Conservation (phyloP, 53 echinoderm and acorn worm species). For the Echinometra lucunter region DNA sequence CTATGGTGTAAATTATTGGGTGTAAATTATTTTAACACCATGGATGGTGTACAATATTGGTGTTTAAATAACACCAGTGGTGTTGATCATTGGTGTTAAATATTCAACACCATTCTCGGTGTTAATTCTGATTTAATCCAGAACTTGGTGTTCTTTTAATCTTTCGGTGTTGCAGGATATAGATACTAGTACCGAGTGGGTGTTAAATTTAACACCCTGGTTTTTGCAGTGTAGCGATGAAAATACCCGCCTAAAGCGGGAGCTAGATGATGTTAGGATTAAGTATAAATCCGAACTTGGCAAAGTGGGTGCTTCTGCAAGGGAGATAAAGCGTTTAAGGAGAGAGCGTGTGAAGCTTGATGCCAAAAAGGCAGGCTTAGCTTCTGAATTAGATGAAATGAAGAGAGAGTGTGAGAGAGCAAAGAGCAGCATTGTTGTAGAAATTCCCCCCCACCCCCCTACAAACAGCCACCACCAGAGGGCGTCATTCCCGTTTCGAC, state of each 20-base stretch:
- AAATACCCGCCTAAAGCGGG: too few species aligned
- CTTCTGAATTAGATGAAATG: neutral
- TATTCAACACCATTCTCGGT: constrained; percentile 22
- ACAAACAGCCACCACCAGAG: too few species aligned
- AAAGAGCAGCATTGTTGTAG: neutral
- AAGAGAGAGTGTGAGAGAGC: neutral
- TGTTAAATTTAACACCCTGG: too few species aligned
- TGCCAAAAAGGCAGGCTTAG: neutral
- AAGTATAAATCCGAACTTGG: neutral
- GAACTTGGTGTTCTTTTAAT: constrained; percentile 45
- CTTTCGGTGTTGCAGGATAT: constrained; percentile 41
- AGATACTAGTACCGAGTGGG: neutral
- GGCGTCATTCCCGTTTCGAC: too few species aligned
- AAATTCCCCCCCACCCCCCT: too few species aligned
- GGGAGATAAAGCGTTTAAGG: neutral
- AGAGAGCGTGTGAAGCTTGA: neutral
- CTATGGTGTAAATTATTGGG: too few species aligned
- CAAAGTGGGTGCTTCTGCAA: neutral
- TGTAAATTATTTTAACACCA: neutral
- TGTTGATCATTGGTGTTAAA: constrained; percentile 49
- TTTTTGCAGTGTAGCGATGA: too few species aligned
- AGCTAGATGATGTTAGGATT: constrained; percentile 7
- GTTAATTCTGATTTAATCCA: constrained; percentile 49
- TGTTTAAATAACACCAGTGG: constrained; percentile 41
- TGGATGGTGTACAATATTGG: constrained; percentile 37